Base-by-base conservation (phyloP, 2,888 invertebrate genomes). In the Prosapia bicincta region DNA sequence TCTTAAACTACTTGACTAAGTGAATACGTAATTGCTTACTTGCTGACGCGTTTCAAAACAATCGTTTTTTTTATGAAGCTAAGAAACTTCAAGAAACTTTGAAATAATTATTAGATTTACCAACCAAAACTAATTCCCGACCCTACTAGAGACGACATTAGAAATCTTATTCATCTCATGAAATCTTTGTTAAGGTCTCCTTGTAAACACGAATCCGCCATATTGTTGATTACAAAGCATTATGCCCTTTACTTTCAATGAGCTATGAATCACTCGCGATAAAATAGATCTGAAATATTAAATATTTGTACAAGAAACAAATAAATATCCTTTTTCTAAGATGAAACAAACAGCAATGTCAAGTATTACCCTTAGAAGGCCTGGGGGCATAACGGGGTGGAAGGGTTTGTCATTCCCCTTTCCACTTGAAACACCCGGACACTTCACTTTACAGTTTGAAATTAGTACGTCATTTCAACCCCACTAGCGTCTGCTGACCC, bases 361-460 rank as follows among this genome's bases (percentile, higher is more conserved):
- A 20, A 54, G 54, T 54, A 20, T 20, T 54, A 54, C 54, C 54
- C 54, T 13, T 54, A 20, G 20, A 54, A 20, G 54, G 20, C 54
- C 54, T 20, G 54, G 54, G 54, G 54, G 54, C 20, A 20, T 1
- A 20, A n/a, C 54, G 20, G 2, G 38, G 38, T 13, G 38, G 7
- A 7, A 38, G 15, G 38, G 38, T 6, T 38, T 13, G 38, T 7
- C 9, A 7, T n/a, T 13, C 20, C 54, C 54, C 54, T 9, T 20
- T 54, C 54, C 54, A 54, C 54, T 54, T 54, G 54, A 54, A 54
- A 54, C 54, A 54, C 54, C 54, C n/a, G 54, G 54, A 54, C 54
- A 54, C 54, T 54, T 54, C 54, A 54, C 20, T 54, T 54, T 20
- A 20, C 54, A 54, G 54, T 54, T 54, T 54, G 54, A 54, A 54